Evolutionary conservation across 1,140 invertebrate species (phyloP).

Genomic region (Penaeus chinensis): DNA sequence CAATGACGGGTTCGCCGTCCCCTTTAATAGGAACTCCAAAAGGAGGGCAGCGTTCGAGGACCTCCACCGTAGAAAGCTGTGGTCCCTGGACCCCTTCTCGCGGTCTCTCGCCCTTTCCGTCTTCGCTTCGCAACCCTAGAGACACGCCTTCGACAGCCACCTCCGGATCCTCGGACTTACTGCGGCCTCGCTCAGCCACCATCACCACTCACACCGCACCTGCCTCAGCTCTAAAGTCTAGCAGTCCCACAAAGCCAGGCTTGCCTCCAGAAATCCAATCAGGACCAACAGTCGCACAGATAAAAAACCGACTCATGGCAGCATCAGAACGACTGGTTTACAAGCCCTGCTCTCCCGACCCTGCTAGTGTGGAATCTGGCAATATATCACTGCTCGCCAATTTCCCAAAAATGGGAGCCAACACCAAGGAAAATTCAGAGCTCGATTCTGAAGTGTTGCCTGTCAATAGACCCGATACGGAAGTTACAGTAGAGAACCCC

Average conservation of each 20-base stretch:
- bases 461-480: too few species aligned
- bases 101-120: conserved; percentile 28
- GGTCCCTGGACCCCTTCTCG: conserved; percentile 10
- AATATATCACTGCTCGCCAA: too few species aligned
- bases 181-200: conserved; percentile 28
- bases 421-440: too few species aligned
- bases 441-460: too few species aligned
- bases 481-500: too few species aligned
- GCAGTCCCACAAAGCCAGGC: not conserved
- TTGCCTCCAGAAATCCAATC: conserved; percentile 15
- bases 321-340: too few species aligned
- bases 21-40: conserved; percentile 35
- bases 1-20: not conserved
- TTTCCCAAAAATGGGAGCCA: too few species aligned
- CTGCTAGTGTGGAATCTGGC: too few species aligned
- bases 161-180: not conserved
- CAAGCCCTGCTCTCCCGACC: too few species aligned
- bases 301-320: not conserved
- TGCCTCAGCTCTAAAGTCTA: not conserved
- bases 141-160: not conserved
- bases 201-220: conserved; percentile 4
- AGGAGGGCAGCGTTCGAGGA: conserved; percentile 26
- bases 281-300: not conserved
- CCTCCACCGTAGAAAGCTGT: conserved; percentile 42
- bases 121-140: not conserved